Evolutionary conservation across 1,140 invertebrate genomes (phyloP).

Genomic region (Hermatobates lingyangjiaoensis): DNA sequence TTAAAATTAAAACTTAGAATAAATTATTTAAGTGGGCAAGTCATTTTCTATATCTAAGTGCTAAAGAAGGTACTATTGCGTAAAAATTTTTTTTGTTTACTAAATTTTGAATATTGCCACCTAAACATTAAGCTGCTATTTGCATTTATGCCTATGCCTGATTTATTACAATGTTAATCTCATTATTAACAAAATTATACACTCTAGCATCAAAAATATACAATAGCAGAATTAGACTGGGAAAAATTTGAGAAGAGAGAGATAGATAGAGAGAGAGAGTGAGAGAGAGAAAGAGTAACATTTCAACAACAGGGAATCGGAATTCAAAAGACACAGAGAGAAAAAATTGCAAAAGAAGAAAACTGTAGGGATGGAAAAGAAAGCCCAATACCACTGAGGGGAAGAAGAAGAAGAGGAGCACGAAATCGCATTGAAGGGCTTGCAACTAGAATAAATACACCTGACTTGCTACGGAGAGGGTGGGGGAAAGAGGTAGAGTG

Average conservation of each 20-base stretch:
- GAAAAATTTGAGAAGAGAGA: neutral
- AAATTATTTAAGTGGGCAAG: slow-evolving; percentile 15
- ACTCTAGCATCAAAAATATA: neutral
- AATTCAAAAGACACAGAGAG: no score
- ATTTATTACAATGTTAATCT: neutral
- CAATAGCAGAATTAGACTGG: neutral
- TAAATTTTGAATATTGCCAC: slow-evolving; percentile 8
- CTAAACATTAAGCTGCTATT: slow-evolving; percentile 11
- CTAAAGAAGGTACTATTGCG: slow-evolving; percentile 11
- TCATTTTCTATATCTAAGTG: slow-evolving; percentile 11
- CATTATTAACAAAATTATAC: slow-evolving; percentile 3
- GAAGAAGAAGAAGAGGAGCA: no score
- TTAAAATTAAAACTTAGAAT: slow-evolving; percentile 16
- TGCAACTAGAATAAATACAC: no score
- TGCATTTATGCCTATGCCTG: slow-evolving; percentile 9
- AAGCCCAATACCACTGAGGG: no score
- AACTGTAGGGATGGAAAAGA: no score
- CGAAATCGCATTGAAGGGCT: no score
- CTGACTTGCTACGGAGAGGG: no score
- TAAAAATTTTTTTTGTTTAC: slow-evolving; percentile 7
- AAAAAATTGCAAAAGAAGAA: no score
- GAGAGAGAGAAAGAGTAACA: no score
- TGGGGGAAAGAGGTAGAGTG: neutral
- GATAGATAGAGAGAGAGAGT: neutral
- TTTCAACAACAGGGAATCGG: no score